A percentile compares a stretch with the other conserved stretches of the same genome.
Conservation (phyloP, 2,113 vertebrate species). For the Toxostoma redivivum region DNA sequence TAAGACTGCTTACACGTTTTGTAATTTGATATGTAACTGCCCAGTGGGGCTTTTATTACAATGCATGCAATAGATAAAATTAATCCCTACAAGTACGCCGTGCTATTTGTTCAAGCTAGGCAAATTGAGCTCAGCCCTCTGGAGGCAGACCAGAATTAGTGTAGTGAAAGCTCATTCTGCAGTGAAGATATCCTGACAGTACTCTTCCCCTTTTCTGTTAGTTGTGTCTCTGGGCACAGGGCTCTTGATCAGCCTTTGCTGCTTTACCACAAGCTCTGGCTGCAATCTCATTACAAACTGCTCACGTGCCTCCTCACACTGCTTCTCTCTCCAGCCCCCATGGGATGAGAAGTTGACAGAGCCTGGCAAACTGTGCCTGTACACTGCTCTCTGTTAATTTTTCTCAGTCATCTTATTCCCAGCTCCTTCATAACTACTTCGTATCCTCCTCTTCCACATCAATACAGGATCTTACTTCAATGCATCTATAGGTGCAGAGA, state of each 20-base stretch:
- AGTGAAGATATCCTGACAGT: background rate
- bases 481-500: background rate
- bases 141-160: slow-evolving; percentile 4
- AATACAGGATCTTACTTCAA: background rate
- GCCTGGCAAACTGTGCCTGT: background rate
- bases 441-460: background rate
- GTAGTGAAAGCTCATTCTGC: slow-evolving; percentile 4
- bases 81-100: background rate
- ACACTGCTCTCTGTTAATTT: background rate
- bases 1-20: background rate
- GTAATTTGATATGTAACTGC: slow-evolving; percentile 42
- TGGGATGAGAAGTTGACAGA: background rate
- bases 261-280: background rate
- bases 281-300: background rate
- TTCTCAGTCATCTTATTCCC: background rate
- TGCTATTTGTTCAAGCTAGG: slow-evolving; percentile 32
- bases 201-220: background rate
- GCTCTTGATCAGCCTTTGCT: background rate
- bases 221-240: background rate
- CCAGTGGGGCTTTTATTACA: slow-evolving; percentile 46
- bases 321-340: background rate
- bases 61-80: slow-evolving; percentile 28
- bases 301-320: rapidly evolving
- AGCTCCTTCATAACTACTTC: background rate
- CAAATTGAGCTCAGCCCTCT: slow-evolving; percentile 35